A percentile compares a stretch with the other conserved stretches of the same genome.
These are phyloP conservation scores for Caenorhabditis uteleia DNA, from an alignment of 2,888 invertebrate species.

Conservation along the genomic window DNA sequence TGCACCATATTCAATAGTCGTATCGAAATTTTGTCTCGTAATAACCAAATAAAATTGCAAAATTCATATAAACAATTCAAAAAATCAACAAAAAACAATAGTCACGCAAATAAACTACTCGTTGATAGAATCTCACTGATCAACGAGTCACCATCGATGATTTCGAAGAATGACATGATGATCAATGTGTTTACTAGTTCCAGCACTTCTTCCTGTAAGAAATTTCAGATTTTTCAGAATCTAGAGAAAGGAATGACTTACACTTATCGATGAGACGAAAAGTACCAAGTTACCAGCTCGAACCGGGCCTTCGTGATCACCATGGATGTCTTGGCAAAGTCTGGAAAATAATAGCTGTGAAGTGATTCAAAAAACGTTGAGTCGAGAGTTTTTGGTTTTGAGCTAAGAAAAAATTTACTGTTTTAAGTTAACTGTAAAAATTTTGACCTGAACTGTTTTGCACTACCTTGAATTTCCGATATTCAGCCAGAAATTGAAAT, in stretches of 20 bases:
- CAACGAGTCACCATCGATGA: constrained; percentile 23
- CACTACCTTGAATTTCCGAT: no score
- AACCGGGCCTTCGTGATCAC: constrained; percentile 23
- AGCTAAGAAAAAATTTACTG: no score
- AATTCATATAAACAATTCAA: not conserved
- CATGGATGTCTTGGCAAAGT: constrained; percentile 23
- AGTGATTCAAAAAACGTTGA: not conserved
- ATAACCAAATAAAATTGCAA: no score
- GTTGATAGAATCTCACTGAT: constrained; percentile 29
- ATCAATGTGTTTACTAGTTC: constrained; percentile 34
- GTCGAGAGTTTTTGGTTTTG: not conserved
- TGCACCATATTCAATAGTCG: no score
- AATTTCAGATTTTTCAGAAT: not conserved
- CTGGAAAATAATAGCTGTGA: not conserved
- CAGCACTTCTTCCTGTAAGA: constrained; percentile 34
- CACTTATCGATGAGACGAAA: constrained; percentile 28
- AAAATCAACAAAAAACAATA: not conserved
- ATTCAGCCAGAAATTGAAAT: no score
- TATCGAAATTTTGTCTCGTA: no score
- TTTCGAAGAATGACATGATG: constrained; percentile 36
- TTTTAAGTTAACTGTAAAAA: no score
- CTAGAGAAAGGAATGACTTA: no score
- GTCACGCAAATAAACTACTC: constrained; percentile 20
- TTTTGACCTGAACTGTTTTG: no score
- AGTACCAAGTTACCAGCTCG: constrained; percentile 23